Percentiles rank a stretch among this genome's conserved stretches.
Evolutionary conservation across 1,140 invertebrate genomes (phyloP).

Genomic region (Geopemphigus sp.): DNA sequence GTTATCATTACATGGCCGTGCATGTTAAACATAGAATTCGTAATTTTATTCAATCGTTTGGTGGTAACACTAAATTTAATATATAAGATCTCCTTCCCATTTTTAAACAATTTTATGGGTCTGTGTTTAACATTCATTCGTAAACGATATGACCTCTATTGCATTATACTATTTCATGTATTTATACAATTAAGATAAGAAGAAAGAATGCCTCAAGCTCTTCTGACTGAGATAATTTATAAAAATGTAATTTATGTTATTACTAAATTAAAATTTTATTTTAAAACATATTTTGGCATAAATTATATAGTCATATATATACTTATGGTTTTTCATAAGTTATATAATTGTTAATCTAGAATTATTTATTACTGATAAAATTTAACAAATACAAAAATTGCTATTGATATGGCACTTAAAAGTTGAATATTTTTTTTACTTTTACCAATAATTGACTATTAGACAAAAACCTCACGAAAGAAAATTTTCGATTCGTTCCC

Average conservation of each 20-base stretch:
- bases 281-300: too few species aligned
- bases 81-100: too few species aligned
- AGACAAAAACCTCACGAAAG: background rate
- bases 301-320: too few species aligned
- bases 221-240: background rate
- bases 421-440: constrained; percentile 9
- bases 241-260: too few species aligned
- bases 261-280: too few species aligned
- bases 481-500: constrained; percentile 38
- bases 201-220: background rate
- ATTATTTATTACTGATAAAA: background rate
- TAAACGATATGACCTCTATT: background rate
- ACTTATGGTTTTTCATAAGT: too few species aligned
- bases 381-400: background rate
- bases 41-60: too few species aligned
- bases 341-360: background rate
- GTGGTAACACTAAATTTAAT: too few species aligned
- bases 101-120: background rate
- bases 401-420: background rate
- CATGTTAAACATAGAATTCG: background rate
- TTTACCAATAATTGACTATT: background rate
- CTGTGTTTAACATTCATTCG: too few species aligned
- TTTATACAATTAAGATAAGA: background rate
- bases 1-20: background rate
- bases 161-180: background rate